Conservation (phyloP, 2,888 invertebrate species). For the Campaea margaritaria region DNA sequence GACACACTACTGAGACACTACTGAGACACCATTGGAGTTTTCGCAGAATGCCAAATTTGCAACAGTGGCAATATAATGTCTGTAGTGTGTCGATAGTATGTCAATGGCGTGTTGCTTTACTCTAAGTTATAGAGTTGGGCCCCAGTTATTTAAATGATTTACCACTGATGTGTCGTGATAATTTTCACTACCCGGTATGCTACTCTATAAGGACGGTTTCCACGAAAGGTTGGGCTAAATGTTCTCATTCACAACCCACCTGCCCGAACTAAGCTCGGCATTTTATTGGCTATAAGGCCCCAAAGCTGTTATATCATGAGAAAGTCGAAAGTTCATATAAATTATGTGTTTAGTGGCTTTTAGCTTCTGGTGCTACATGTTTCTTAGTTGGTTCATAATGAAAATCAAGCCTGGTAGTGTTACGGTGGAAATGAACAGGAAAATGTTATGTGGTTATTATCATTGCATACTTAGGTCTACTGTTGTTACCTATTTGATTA, state of each 20-base stretch:
- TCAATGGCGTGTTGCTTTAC: too few species aligned
- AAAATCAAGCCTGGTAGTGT: neutral
- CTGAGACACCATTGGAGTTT: too few species aligned
- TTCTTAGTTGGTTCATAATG: conserved; percentile 3
- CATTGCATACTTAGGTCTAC: neutral
- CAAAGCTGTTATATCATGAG: conserved; percentile 4
- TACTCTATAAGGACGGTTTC: conserved; percentile 21
- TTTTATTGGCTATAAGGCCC: conserved; percentile 42
- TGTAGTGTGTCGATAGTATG: too few species aligned
- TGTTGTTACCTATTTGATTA: too few species aligned
- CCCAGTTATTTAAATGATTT: neutral
- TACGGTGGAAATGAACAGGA: too few species aligned
- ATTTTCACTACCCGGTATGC: conserved; percentile 18
- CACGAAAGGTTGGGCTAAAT: conserved; percentile 38
- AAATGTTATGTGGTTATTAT: neutral
- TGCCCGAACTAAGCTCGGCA: conserved; percentile 40
- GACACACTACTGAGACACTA: too few species aligned
- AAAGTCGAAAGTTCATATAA: neutral
- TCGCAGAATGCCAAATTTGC: too few species aligned
- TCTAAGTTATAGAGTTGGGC: too few species aligned
- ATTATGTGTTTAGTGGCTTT: conserved; percentile 8
- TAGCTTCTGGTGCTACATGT: conserved; percentile 6
- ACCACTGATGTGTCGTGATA: conserved; percentile 7
- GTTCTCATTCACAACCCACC: conserved; percentile 45
- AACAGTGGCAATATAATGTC: too few species aligned